A percentile compares a stretch with the other conserved stretches of the same genome.
Evolutionary conservation across 2,888 invertebrate genomes (phyloP).

Genomic region (Chrysodeixis includens): DNA sequence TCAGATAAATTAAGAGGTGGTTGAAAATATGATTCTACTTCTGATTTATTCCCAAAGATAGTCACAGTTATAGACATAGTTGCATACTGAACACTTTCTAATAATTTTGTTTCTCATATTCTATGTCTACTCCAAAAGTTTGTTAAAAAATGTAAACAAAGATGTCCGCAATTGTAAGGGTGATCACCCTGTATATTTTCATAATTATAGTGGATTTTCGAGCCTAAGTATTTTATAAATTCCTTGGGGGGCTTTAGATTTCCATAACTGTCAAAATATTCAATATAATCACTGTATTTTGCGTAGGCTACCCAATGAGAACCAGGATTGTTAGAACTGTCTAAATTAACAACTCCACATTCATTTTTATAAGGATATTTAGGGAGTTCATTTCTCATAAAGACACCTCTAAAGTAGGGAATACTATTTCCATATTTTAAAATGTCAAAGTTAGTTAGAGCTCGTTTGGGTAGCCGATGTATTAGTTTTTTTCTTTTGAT

Average conservation of each 20-base stretch:
- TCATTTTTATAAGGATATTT: conserved; percentile 51
- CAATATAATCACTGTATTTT: conserved; percentile 58
- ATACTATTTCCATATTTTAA: conserved; percentile 26
- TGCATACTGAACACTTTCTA: conserved; percentile 13
- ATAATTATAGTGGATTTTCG: conserved; percentile 56
- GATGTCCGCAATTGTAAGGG: conserved; percentile 60
- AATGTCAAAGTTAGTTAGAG: conserved; percentile 10
- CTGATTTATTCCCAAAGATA: conserved; percentile 32
- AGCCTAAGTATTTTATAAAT: conserved; percentile 23
- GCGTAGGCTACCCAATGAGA: conserved; percentile 71
- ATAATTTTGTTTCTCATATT: conserved; percentile 13
- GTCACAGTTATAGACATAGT: conserved; percentile 30
- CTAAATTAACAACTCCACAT: conserved; percentile 32
- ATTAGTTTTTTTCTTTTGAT: background rate
- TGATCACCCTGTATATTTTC: conserved; percentile 57
- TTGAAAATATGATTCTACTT: conserved; percentile 32
- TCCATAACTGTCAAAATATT: conserved; percentile 73
- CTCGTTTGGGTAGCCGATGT: background rate
- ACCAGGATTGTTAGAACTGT: conserved; percentile 47
- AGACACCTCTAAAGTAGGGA: conserved; percentile 34
- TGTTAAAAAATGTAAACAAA: conserved; percentile 60
- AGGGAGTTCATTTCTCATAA: conserved; percentile 10
- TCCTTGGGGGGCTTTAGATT: conserved; percentile 64
- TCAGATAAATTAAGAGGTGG: conserved; percentile 3
- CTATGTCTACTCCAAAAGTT: conserved; percentile 22